Evolutionary conservation across 2,113 vertebrate genomes (phyloP).

Genomic region (Prunella himalayana): DNA sequence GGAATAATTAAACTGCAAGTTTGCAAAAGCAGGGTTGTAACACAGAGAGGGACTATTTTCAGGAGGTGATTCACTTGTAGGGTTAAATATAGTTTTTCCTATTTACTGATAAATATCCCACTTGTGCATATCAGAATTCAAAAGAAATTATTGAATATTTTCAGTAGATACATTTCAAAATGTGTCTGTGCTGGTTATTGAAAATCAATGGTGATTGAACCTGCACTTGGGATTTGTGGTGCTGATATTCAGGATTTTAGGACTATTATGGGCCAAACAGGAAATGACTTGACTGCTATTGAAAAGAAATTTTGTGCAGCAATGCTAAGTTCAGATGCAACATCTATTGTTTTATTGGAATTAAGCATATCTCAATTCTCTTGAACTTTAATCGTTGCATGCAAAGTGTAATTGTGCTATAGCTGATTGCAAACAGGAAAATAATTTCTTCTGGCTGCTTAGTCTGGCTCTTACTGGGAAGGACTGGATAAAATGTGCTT

Average conservation of each 20-base stretch:
- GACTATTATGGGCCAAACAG: background rate
- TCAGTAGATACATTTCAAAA: background rate
- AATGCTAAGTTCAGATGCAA: background rate
- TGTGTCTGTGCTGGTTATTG: background rate
- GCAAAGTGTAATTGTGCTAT: background rate
- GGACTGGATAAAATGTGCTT: background rate
- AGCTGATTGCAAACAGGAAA: background rate
- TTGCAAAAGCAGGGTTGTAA: background rate
- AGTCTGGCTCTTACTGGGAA: background rate
- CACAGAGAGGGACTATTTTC: background rate
- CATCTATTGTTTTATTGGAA: background rate
- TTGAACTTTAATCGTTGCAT: background rate
- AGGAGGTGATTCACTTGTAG: background rate
- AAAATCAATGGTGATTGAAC: background rate
- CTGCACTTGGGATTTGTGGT: background rate
- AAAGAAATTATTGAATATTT: background rate
- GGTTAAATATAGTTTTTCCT: background rate
- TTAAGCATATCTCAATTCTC: background rate
- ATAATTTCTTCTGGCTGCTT: background rate
- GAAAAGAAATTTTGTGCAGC: background rate
- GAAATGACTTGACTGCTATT: background rate
- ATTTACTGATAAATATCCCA: background rate
- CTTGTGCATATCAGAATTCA: background rate
- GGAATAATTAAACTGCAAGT: slow-evolving; percentile 30
- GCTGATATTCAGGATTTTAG: background rate